Base-by-base conservation (phyloP, 2,888 invertebrate species). In the Malthinus flaveolus region DNA sequence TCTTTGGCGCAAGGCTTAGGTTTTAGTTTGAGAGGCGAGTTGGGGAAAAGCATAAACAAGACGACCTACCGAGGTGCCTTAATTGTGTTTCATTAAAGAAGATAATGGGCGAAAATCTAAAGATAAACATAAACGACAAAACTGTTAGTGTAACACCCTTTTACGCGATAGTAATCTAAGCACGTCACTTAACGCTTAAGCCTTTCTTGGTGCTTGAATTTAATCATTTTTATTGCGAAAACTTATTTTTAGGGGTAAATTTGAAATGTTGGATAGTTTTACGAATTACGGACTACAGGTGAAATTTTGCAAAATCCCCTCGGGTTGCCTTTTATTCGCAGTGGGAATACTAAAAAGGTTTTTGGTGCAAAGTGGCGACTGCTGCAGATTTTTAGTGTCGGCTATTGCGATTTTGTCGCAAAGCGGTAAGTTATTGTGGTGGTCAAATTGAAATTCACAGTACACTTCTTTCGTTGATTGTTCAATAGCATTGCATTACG, bases 281-380 rank as follows among this genome's bases (percentile, higher is more conserved):
- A 3, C 2, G 23, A 3, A 23, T 23, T 23, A 23, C 23, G 54
- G 31, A 46, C 32, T 54, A 50, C 54, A 54, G 54, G 59, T 54
- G 50, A 23, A 59, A 55, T 50, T 54, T 46, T 10, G 39, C 31
- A 46, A 34, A 13, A 46, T 39, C 47, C 23, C 23, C 5, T 23
- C 10, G 31, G 46, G 23, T 34, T 50, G 39, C 11, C 32, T 6
- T 32, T 9, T 39, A 39, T 45, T 48, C 59, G 54, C 49, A 33
- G 7, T 36, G 54, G 54, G 59, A 59, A 59, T 54, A 59, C 49
- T 55, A 55, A 54, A 50, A 35, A 54, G 54, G 49, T 36, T 54
- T 59, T 55, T 59, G 59, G 59, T 50, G 59, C 54, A 59, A 59
- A 59, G 54, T 59, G 59, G 59, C 15, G 59, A 59, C 59, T 47